Percentiles rank a stretch among this genome's conserved stretches.
phyloP scores from a whole-genome alignment of 2,888 invertebrate species.

The Apomyelois bistriatella region DNA sequence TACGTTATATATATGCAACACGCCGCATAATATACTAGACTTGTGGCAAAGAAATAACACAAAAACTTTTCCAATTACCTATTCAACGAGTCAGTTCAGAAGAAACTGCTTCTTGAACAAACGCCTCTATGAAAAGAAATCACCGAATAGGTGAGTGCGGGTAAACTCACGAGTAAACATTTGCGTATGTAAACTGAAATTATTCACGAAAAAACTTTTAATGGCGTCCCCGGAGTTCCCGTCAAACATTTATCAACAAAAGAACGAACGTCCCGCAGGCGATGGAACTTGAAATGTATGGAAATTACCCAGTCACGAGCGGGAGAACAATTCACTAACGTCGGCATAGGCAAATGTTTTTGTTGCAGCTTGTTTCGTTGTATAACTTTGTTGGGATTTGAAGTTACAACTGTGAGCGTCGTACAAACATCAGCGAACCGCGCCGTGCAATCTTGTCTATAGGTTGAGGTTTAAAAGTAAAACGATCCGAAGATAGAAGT shows the following conservation, averaged over 20 bases:
- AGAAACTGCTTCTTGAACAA: constrained; percentile 65
- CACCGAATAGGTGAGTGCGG: constrained; percentile 75
- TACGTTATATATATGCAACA: neutral
- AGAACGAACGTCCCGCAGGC: constrained; percentile 80
- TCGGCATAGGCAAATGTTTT: constrained; percentile 78
- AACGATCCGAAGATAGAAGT: constrained; percentile 39
- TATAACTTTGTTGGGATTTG: constrained; percentile 59
- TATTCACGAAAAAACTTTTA: constrained; percentile 80
- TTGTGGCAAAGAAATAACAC: constrained; percentile 46
- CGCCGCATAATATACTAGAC: constrained; percentile 33
- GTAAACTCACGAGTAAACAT: constrained; percentile 78
- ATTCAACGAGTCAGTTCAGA: constrained; percentile 62
- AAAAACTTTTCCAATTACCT: constrained; percentile 74
- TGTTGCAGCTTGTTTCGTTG: constrained; percentile 74
- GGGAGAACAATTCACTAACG: constrained; percentile 79
- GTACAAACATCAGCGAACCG: constrained; percentile 29
- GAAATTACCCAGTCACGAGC: constrained; percentile 79
- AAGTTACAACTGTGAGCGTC: constrained; percentile 44
- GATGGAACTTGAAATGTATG: constrained; percentile 80
- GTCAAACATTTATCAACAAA: constrained; percentile 81
- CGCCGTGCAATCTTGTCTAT: constrained; percentile 22
- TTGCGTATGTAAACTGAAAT: constrained; percentile 80
- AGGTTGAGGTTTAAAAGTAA: constrained; percentile 37
- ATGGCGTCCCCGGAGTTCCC: constrained; percentile 80
- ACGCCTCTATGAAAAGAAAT: constrained; percentile 74